A percentile compares a stretch with the other conserved stretches of the same genome.
Conservation (phyloP, 2,113 vertebrate species). For the Scatophagus argus region DNA sequence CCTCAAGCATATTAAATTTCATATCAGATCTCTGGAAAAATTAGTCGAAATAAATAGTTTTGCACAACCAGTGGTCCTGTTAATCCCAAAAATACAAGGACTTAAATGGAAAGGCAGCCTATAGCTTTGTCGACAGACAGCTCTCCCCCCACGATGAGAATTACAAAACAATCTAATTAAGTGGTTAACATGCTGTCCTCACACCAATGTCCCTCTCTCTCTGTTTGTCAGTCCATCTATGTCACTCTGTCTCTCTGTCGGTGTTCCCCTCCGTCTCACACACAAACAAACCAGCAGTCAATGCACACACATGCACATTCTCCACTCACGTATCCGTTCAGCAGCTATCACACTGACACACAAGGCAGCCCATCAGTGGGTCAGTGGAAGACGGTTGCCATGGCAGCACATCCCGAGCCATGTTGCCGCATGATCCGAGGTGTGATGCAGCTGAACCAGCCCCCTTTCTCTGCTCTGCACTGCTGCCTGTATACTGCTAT, state of each 20-base stretch:
- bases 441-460: constrained; percentile 75
- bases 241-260: not conserved
- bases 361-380: constrained; percentile 77
- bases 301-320: constrained; percentile 28
- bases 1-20: not conserved
- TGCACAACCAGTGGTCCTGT: not conserved
- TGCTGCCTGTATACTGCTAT: constrained; percentile 34
- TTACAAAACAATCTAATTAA: constrained; percentile 44
- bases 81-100: not conserved
- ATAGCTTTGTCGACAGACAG: constrained; percentile 14
- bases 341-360: constrained; percentile 73
- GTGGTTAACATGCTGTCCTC: constrained; percentile 16
- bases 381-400: constrained; percentile 85
- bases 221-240: not conserved
- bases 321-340: constrained; percentile 49
- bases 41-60: not conserved
- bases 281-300: constrained; percentile 11
- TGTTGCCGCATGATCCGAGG: constrained; percentile 81
- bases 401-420: constrained; percentile 83
- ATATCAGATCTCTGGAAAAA: not conserved
- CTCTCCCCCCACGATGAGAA: constrained; percentile 23
- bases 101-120: constrained; percentile 31
- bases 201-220: constrained; percentile 9
- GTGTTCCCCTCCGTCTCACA: not conserved
- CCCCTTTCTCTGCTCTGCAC: constrained; percentile 55